Percentiles rank a stretch among this genome's conserved stretches.
Conservation (phyloP, 2,113 vertebrate genomes). For the Rhea pennata region DNA sequence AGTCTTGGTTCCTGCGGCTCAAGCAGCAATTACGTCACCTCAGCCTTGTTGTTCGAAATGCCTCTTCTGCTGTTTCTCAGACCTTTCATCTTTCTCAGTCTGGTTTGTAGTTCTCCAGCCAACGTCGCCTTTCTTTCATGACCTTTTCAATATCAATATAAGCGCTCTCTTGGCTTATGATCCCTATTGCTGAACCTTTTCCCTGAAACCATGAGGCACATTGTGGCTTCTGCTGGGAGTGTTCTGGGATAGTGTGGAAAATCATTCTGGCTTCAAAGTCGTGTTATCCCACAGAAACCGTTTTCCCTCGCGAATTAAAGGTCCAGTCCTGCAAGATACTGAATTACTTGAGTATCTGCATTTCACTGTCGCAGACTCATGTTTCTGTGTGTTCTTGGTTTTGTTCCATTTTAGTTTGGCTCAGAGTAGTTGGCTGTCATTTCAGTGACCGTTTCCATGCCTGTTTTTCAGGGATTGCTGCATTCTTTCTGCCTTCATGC, state of each 20-base stretch:
- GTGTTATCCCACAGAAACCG: too few species aligned
- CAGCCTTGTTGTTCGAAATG: rapidly evolving
- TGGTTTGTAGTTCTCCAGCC: neutral
- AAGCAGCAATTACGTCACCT: rapidly evolving
- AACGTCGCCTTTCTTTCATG: too few species aligned
- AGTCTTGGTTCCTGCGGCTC: neutral
- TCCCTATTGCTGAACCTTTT: neutral
- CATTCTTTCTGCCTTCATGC: rapidly evolving
- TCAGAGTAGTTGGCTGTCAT: neutral
- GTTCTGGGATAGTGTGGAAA: neutral
- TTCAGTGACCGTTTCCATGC: rapidly evolving
- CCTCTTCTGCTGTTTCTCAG: neutral
- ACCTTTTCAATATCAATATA: too few species aligned
- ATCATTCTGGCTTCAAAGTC: neutral
- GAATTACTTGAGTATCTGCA: rapidly evolving
- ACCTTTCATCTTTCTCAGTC: rapidly evolving
- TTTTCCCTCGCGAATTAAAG: rapidly evolving
- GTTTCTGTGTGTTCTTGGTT: neutral
- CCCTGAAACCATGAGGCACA: neutral
- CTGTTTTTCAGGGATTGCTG: rapidly evolving
- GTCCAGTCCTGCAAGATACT: neutral
- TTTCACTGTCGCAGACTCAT: neutral
- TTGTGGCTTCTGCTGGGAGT: neutral
- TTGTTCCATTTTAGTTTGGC: neutral
- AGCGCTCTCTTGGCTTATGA: neutral